These are phyloP conservation scores for Camponotus pennsylvanicus DNA, from an alignment of 1,140 invertebrate genomes.

Conservation along the genomic window DNA sequence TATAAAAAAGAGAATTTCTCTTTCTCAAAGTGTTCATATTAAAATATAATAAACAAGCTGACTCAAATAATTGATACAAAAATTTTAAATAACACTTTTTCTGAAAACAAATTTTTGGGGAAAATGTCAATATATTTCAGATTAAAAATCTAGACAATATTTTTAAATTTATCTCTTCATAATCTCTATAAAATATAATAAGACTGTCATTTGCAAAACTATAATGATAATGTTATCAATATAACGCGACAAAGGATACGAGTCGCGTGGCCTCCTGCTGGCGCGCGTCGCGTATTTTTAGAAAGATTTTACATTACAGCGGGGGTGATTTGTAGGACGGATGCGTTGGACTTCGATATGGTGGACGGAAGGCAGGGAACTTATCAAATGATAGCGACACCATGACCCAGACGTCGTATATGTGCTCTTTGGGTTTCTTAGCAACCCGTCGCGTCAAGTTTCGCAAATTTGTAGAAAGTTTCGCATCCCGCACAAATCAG, in stretches of 20 bases:
- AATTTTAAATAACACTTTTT: neutral
- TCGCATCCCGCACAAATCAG: conserved; percentile 14
- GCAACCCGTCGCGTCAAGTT: conserved; percentile 26
- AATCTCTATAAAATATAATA: neutral
- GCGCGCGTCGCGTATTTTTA: conserved; percentile 64
- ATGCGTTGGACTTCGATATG: conserved; percentile 62
- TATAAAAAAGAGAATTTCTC: neutral
- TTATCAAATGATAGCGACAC: conserved; percentile 63
- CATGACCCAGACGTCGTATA: conserved; percentile 64
- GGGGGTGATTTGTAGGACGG: conserved; percentile 72
- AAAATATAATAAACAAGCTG: neutral
- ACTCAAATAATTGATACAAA: neutral
- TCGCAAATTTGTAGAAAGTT: conserved; percentile 51
- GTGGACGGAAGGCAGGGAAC: conserved; percentile 36
- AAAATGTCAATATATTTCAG: neutral
- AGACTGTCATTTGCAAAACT: neutral
- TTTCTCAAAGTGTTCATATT: neutral
- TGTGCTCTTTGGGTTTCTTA: conserved; percentile 24
- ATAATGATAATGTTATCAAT: neutral
- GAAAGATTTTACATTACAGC: conserved; percentile 65
- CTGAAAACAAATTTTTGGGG: neutral
- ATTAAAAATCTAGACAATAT: neutral
- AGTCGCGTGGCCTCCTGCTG: conserved; percentile 51
- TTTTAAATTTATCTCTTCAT: neutral
- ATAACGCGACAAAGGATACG: conserved; percentile 17